phyloP scores from a whole-genome alignment of 2,113 vertebrate genomes.

The Dromaius novaehollandiae region DNA sequence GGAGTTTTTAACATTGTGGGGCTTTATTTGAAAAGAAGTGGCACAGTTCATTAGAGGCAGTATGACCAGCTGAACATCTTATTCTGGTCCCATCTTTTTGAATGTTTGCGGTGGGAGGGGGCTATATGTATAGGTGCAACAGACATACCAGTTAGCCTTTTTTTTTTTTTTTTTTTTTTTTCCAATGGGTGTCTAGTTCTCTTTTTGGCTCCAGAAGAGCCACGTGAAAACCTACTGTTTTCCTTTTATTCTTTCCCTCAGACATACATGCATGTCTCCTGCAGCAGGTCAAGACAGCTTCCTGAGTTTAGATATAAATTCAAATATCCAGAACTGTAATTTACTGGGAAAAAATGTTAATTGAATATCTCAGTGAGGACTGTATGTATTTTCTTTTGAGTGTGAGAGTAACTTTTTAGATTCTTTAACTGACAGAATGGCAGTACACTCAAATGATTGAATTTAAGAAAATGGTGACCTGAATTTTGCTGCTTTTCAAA shows the following conservation, averaged over 20 bases:
- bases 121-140: neutral
- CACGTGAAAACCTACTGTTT: neutral
- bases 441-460: neutral
- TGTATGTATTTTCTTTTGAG: neutral
- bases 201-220: neutral
- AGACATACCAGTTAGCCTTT: neutral
- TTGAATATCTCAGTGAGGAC: neutral
- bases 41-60: neutral
- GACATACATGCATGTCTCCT: neutral
- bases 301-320: neutral
- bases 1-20: neutral
- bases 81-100: neutral
- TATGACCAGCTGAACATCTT: neutral
- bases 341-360: neutral
- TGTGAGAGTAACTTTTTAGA: neutral
- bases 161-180: neutral
- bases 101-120: too few species aligned
- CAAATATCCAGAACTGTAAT: neutral
- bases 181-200: neutral
- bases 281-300: neutral
- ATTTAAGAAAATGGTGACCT: neutral
- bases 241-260: neutral
- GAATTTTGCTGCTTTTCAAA: neutral
- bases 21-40: neutral
- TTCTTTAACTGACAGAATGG: neutral